Conservation (phyloP, 1,140 invertebrate species). For the Armadillidium nasatum region DNA sequence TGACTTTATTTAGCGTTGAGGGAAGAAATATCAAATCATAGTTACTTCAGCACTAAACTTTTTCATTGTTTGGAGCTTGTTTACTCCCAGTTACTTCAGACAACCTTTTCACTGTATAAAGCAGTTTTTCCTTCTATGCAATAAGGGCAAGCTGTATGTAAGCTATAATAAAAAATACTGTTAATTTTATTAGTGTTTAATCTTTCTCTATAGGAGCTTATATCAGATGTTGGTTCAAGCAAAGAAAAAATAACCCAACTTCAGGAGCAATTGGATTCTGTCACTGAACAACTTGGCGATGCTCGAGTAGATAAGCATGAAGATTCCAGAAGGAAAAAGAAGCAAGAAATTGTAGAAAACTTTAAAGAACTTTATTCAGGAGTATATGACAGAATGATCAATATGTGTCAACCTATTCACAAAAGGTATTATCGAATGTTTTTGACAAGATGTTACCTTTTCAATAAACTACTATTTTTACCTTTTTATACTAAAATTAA, state of each 20-base stretch:
- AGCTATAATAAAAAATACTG: too few species aligned
- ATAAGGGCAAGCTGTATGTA: too few species aligned
- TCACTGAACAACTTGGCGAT: conserved; percentile 89
- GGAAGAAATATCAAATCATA: too few species aligned
- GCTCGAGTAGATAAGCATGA: conserved; percentile 98
- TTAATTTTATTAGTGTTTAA: too few species aligned
- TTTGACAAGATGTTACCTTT: too few species aligned
- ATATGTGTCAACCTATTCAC: conserved; percentile 98
- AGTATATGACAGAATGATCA: conserved; percentile 97
- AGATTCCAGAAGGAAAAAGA: conserved; percentile 86
- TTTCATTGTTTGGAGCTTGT: too few species aligned
- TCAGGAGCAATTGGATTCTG: conserved; percentile 78
- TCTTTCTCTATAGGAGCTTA: conserved; percentile 56
- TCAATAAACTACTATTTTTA: too few species aligned
- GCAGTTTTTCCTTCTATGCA: too few species aligned
- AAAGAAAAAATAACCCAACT: conserved; percentile 82
- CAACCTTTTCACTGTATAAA: too few species aligned
- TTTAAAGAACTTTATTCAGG: conserved; percentile 95
- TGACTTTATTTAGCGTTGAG: too few species aligned
- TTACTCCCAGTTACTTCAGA: too few species aligned
- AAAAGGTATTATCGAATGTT: conserved; percentile 58
- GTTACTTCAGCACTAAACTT: too few species aligned
- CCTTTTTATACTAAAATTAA: neutral
- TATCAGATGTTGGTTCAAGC: conserved; percentile 81
- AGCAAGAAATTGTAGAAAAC: conserved; percentile 96